Percentiles rank a stretch among this genome's conserved stretches.
These are phyloP conservation scores for Apocheima hispidaria DNA, from an alignment of 2,888 invertebrate genomes.

Conservation along the genomic window DNA sequence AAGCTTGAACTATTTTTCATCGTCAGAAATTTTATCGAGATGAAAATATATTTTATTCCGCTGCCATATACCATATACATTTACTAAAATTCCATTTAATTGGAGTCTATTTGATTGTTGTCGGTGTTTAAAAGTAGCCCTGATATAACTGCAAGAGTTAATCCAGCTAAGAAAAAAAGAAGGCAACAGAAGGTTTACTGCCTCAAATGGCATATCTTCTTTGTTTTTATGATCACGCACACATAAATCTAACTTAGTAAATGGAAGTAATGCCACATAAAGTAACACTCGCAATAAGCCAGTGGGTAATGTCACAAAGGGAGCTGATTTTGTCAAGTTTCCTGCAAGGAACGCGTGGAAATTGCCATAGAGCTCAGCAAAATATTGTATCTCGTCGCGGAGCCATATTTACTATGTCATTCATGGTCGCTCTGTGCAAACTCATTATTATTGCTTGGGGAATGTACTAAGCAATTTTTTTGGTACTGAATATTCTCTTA, in stretches of 20 bases:
- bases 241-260: constrained; percentile 44
- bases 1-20: too few species aligned
- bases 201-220: constrained; percentile 15
- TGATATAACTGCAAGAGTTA: not conserved
- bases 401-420: constrained; percentile 27
- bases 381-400: constrained; percentile 23
- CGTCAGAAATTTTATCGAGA: too few species aligned
- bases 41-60: too few species aligned
- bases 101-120: too few species aligned
- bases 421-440: constrained; percentile 3
- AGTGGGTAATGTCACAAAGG: constrained; percentile 47
- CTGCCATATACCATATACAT: too few species aligned
- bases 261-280: constrained; percentile 47
- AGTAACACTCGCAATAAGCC: constrained; percentile 41
- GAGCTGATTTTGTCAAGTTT: constrained; percentile 45
- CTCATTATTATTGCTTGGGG: constrained; percentile 6
- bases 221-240: constrained; percentile 37
- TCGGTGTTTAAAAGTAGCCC: too few species aligned
- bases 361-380: constrained; percentile 31
- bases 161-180: not conserved
- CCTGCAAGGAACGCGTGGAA: constrained; percentile 22
- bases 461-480: not conserved
- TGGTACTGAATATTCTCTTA: not conserved
- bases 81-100: too few species aligned
- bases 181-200: not conserved